A percentile compares a stretch with the other conserved stretches of the same genome.
These are phyloP conservation scores for Gallinago paraguaiae DNA, from an alignment of 2,113 vertebrate species.

Conservation along the genomic window DNA sequence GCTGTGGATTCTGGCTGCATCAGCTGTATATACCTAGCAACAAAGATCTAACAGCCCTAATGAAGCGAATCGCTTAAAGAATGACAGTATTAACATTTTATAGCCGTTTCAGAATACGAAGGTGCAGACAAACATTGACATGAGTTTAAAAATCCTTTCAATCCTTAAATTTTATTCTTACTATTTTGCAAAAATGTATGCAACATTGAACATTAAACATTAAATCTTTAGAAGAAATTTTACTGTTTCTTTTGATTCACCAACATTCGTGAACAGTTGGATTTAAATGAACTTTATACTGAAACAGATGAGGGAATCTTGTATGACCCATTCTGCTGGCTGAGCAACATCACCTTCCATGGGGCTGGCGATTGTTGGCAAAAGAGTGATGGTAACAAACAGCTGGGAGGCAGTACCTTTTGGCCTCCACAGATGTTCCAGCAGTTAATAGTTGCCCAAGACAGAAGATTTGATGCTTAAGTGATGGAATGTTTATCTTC, in stretches of 20 bases:
- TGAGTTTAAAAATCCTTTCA: background rate
- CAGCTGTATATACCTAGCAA: background rate
- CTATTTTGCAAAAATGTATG: fast-evolving
- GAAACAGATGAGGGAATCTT: background rate
- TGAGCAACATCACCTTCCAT: background rate
- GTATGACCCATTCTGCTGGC: background rate
- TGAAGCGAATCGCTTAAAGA: background rate
- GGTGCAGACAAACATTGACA: background rate
- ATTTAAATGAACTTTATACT: background rate
- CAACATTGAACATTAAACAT: background rate
- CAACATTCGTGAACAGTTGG: background rate
- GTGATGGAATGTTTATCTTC: background rate
- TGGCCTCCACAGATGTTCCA: background rate
- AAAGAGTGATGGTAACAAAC: background rate
- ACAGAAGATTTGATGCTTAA: background rate
- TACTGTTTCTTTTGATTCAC: background rate
- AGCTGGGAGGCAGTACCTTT: background rate
- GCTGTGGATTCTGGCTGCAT: background rate
- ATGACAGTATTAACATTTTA: background rate
- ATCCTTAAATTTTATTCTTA: background rate
- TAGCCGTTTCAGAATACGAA: background rate
- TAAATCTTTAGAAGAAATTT: background rate
- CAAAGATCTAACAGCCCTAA: background rate
- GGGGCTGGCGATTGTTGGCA: background rate
- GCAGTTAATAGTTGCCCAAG: background rate